Evolutionary conservation across 2,888 invertebrate genomes (phyloP), one percentile per base, ranked within the genome.

Genomic region (Diaprepes abbreviatus): DNA sequence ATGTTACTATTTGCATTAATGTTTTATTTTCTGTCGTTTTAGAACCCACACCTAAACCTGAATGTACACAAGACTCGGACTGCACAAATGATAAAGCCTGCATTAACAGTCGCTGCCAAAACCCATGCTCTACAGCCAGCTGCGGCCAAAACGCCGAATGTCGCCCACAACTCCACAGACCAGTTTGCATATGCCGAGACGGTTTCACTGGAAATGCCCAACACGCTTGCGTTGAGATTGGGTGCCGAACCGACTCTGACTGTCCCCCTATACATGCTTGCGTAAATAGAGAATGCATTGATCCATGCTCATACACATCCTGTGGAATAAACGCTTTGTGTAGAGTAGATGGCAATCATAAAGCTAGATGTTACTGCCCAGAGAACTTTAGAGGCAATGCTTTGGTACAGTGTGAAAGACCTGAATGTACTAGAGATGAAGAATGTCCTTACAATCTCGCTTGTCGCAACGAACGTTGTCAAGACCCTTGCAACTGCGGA

Each of bases 401-500:
- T 3, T 89, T 92, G 80, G 87, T 89, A n/a, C 87, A 87, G 54
- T 96, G 96, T 80, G 89, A 89, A 59, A 87, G 91, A 77, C 92
- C 92, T 1, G 93, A 95, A 84, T 96, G 95, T 81, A 87, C 89
- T 2, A 82, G 80, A 1, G 92, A 96, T 79, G 86, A 88, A 3
- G 94, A 95, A 74, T 96, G 96, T 78, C 88, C 93, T 0, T 89
- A 90, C 72, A 91, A 92, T 84, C 85, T 94, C 74, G 92, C 94
- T 6, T 96, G 96, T 79, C 87, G 88, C 72, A 90, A 90, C 75
- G 92, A 92, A 78, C 89, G 88, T 67, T 97, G 96, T 79, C 89
- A 90, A 78, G 91, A 93, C 85, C 95, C 95, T 5, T 96, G 96
- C 83, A 89, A 91, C 60, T 96, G 95, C 80, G 93, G 93, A n/a